phyloP scores from a whole-genome alignment of 2,797 vertebrate genomes.

The Coregonus sp. region DNA sequence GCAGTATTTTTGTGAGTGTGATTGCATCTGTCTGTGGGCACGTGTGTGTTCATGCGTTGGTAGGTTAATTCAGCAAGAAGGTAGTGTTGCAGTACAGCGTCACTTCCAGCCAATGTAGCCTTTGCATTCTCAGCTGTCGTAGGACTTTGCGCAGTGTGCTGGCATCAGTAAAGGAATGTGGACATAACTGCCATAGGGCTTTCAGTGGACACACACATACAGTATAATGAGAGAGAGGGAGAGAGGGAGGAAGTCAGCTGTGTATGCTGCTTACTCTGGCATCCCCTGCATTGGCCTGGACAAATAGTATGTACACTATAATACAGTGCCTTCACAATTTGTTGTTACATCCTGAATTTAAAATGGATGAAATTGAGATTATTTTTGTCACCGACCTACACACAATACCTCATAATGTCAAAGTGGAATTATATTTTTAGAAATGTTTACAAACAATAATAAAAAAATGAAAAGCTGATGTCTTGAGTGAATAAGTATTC shows the following conservation, averaged over 20 bases:
- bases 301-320: background rate
- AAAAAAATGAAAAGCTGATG: too few species aligned
- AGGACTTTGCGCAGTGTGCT: constrained; percentile 3
- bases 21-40: background rate
- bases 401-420: too few species aligned
- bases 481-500: too few species aligned
- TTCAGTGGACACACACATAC: background rate
- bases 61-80: background rate
- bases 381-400: too few species aligned
- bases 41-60: background rate
- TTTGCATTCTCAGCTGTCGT: background rate
- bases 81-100: background rate
- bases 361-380: too few species aligned
- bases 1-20: background rate
- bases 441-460: too few species aligned
- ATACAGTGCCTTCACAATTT: background rate
- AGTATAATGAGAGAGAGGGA: background rate
- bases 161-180: constrained; percentile 5
- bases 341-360: too few species aligned
- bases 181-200: background rate
- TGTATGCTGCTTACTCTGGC: background rate
- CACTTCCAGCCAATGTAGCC: background rate
- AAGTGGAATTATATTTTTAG: too few species aligned
- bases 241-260: background rate
- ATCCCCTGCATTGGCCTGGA: background rate